Evolutionary conservation across 2,888 invertebrate species (phyloP), one percentile per base, ranked within the genome.

Genomic region (Lasioglossum figueresi): DNA sequence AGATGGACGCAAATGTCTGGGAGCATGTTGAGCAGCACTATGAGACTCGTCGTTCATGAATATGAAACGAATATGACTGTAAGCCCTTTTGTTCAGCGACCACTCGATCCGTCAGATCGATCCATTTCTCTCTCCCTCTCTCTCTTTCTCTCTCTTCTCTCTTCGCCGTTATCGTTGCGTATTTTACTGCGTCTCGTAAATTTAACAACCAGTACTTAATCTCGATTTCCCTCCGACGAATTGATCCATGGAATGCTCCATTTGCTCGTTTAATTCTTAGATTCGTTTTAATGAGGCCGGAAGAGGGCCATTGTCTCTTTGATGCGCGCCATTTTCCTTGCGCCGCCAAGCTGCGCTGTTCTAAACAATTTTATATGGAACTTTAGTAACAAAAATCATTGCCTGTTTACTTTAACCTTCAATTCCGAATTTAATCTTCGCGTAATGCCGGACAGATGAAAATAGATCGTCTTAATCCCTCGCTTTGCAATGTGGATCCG

Each of bases 51-150:
- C 86, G 86, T 86, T 92, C 91, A 92, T 93, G 92, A 92, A 93
- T 93, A 92, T 92, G 92, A 91, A 93, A 91, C 90, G 90, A 89
- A 89, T 91, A 90, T 90, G 90, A 89, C 89, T 90, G 88, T 77
- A 79, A 88, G 85, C 86, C 87, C 91, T 92, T 92, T 92, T 92
- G 92, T 92, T 78, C 82, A 48, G 75, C 66, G 59, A 45, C 72
- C 79, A 66, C 52, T 75, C 76, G 82, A 59, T 80, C 79, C 59
- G 79, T 79, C 81, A 52, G 52, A 88, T 85, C 83, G 84, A 88
- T 88, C 76, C 70, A 59, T 79, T 87, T 76, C 80, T 63, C 52
- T 70, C n/a, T 19, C 10, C 4, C 10, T 10, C n/a, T 23, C 10
- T 1, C 0, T 4, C 6, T 8, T 12, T 8, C 1, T 19, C n/a